phyloP scores from a whole-genome alignment of 2,797 vertebrate genomes.

The Mionectes olivaceus region DNA sequence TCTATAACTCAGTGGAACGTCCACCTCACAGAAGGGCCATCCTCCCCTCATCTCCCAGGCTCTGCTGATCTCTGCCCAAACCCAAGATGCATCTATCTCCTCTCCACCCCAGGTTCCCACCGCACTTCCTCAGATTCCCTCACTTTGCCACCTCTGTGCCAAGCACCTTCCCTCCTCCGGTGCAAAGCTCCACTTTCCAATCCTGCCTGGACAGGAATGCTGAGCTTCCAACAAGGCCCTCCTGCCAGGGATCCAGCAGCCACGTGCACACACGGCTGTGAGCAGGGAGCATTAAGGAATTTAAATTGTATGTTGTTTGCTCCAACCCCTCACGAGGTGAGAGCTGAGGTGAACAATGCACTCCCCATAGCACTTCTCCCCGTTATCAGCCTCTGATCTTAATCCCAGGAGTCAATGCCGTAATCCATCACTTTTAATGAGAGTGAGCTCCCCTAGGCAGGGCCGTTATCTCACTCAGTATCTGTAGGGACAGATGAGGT shows the following conservation, averaged over 20 bases:
- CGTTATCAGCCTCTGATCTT: not conserved
- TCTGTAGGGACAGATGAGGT: not conserved
- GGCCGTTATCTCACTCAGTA: not conserved
- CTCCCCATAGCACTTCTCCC: not conserved
- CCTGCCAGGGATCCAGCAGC: not conserved
- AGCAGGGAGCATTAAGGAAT: not conserved
- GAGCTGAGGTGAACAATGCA: slow-evolving; percentile 34
- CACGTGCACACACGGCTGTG: not conserved
- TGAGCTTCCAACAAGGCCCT: not conserved
- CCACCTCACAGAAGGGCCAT: not conserved
- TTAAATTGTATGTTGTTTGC: slow-evolving; percentile 42
- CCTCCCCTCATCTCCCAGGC: not conserved
- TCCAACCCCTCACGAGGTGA: not conserved
- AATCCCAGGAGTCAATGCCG: slow-evolving; percentile 30
- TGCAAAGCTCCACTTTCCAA: not conserved
- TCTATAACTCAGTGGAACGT: not conserved
- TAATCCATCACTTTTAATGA: slow-evolving; percentile 29
- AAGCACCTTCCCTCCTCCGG: not conserved
- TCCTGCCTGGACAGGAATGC: not conserved
- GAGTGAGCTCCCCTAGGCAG: slow-evolving; percentile 24
- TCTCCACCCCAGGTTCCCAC: not conserved
- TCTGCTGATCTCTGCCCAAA: not conserved
- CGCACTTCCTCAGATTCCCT: not conserved
- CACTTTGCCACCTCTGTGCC: not conserved
- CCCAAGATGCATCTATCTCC: not conserved